Percentiles rank a stretch among this genome's conserved stretches.
Conservation (phyloP, 2,113 vertebrate genomes). For the Uria lomvia region DNA sequence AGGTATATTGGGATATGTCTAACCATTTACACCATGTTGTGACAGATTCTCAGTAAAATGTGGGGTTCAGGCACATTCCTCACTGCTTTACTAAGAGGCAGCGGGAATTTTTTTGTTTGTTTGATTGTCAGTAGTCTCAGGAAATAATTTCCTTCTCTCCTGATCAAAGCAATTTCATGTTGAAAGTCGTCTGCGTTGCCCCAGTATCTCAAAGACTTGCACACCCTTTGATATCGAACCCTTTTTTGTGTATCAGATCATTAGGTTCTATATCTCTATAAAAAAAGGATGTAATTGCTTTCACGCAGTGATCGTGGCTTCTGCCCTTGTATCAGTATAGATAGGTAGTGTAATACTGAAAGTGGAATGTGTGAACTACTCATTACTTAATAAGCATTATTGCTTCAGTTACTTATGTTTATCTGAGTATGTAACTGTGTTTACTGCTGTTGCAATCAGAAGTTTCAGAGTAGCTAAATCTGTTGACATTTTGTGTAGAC, state of each 20-base stretch:
- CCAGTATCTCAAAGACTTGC: not conserved
- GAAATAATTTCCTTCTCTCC: not conserved
- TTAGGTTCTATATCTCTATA: not conserved
- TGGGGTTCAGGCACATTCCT: not conserved
- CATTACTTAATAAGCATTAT: not conserved
- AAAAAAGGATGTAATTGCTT: not conserved
- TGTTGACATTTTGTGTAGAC: not conserved
- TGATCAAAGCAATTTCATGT: not conserved
- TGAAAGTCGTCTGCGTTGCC: not conserved
- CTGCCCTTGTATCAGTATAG: not conserved
- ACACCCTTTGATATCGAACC: not conserved
- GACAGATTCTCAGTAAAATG: not conserved
- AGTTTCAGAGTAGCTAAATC: not conserved
- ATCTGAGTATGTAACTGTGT: not conserved
- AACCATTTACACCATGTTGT: not conserved
- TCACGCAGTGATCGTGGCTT: not conserved
- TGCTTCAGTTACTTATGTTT: not conserved
- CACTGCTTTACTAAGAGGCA: not conserved
- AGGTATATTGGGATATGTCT: not conserved
- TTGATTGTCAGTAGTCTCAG: not conserved
- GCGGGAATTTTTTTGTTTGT: not conserved
- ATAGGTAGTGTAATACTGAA: not conserved
- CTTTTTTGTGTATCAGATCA: not conserved
- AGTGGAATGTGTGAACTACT: not conserved
- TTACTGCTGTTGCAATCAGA: not conserved